Base-by-base conservation (phyloP, 2,797 vertebrate species). In the Pipistrellus pipistrellus region DNA sequence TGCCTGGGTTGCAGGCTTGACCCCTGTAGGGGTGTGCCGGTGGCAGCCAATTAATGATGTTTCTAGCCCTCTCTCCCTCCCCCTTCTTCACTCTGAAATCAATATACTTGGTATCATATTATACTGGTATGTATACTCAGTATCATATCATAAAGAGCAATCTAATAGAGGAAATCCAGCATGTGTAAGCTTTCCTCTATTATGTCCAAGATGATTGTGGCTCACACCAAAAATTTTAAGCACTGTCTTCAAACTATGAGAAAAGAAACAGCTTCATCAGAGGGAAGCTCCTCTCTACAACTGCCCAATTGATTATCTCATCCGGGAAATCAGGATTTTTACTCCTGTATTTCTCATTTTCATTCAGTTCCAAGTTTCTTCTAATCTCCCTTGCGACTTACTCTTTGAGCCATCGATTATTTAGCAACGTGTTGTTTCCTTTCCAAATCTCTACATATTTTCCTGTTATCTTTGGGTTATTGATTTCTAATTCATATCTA, bases 401-500 rank as follows among this genome's bases (percentile, higher is more conserved):
- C 4, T 44, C 23, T 84, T 87, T 59, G 30, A 72, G 38, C 25
- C 2, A 11, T 6, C 13, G 30, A 75, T 92, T 84, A 44, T 59
- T 75, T 75, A 57, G 44, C 59, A 64, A 12, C 14, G 20, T 69
- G 51, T 20, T 89, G 20, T 30, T 90, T 85, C 21, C 41, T 88
- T 95, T 88, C 55, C 64, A 92, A 81, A 55, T 73, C 11, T 25
- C 41, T 55, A 17, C 11, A 18, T 14, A 35, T 55, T 66, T 66
- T 62, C 75, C 17, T 88, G 38, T 55, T 23, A 23, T 78, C 75
- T 84, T 66, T 84, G 18, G 6, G n/a, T 71, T 35, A 80, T 15
- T 80, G 78, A 38, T 46, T 90, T 91, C 25, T 18, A 81, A 32
- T 81, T 93, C 51, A 64, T 64, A 71, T 91, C 62, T 73, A 9